Percentiles rank a stretch among this genome's conserved stretches.
These are phyloP conservation scores for Neosilurus mollespiculum DNA, from an alignment of 2,797 vertebrate species.

Conservation along the genomic window DNA sequence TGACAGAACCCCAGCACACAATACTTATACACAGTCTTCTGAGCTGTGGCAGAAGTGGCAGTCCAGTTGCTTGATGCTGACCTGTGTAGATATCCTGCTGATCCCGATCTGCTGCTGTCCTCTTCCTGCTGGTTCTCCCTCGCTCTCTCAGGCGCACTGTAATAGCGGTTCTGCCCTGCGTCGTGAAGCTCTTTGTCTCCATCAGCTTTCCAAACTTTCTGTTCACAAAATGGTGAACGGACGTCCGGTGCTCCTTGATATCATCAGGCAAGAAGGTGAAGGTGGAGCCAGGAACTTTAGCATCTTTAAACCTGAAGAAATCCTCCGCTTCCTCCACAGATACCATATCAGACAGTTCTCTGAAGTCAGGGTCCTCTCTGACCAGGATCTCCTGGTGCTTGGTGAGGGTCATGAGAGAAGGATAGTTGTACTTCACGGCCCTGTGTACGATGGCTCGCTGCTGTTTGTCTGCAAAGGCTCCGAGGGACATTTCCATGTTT, in stretches of 20 bases:
- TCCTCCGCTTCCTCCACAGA: conserved; percentile 83
- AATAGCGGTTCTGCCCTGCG: conserved; percentile 68
- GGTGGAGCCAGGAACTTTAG: conserved; percentile 79
- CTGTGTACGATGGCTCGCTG: conserved; percentile 81
- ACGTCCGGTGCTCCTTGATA: conserved; percentile 85
- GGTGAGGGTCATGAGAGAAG: conserved; percentile 87
- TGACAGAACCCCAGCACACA: neutral
- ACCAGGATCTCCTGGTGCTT: conserved; percentile 82
- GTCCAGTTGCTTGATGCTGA: conserved; percentile 54
- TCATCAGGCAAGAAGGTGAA: conserved; percentile 85
- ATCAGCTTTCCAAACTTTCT: conserved; percentile 87
- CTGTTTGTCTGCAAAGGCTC: conserved; percentile 79
- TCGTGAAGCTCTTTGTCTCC: conserved; percentile 88
- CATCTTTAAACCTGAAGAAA: conserved; percentile 91
- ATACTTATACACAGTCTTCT: neutral
- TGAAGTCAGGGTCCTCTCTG: conserved; percentile 80
- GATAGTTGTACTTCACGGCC: conserved; percentile 82
- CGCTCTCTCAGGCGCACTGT: conserved; percentile 84
- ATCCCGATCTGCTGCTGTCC: conserved; percentile 66
- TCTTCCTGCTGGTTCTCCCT: conserved; percentile 72
- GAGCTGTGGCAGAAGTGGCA: neutral
- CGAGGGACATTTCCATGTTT: conserved; percentile 73
- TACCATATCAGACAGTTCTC: conserved; percentile 81
- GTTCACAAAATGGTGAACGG: conserved; percentile 88
- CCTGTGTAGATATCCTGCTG: conserved; percentile 81